These are phyloP conservation scores for Nymphalis c-album DNA, from an alignment of 2,888 invertebrate species.

Conservation along the genomic window DNA sequence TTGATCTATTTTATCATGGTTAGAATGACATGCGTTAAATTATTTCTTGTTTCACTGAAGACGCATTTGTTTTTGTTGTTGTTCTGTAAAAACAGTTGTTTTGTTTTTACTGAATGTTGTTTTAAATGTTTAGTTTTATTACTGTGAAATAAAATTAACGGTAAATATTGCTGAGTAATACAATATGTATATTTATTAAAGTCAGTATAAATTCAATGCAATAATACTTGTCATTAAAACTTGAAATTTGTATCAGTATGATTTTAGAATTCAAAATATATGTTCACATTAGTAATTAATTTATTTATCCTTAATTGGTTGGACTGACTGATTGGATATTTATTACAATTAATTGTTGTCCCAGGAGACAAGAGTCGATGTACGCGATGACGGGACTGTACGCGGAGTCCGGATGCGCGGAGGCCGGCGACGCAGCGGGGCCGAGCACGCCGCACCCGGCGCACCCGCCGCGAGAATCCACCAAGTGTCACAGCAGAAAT, in stretches of 20 bases:
- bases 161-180: too few species aligned
- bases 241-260: too few species aligned
- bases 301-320: too few species aligned
- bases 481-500: slow-evolving; percentile 91
- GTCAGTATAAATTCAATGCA: too few species aligned
- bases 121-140: too few species aligned
- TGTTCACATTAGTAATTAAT: too few species aligned
- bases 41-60: background rate
- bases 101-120: too few species aligned
- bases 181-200: too few species aligned
- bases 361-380: slow-evolving; percentile 92
- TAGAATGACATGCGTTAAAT: background rate
- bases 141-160: too few species aligned
- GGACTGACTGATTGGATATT: too few species aligned
- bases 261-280: too few species aligned
- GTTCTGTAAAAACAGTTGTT: background rate
- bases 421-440: slow-evolving; percentile 78
- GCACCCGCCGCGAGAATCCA: slow-evolving; percentile 66
- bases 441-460: slow-evolving; percentile 70
- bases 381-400: slow-evolving; percentile 94
- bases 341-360: slow-evolving; percentile 13
- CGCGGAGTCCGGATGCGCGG: slow-evolving; percentile 85
- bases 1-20: slow-evolving; percentile 17
- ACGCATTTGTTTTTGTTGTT: slow-evolving; percentile 27
- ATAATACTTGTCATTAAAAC: too few species aligned